Base-by-base conservation (phyloP, 1,140 invertebrate species). In the Mylabris phalerata region DNA sequence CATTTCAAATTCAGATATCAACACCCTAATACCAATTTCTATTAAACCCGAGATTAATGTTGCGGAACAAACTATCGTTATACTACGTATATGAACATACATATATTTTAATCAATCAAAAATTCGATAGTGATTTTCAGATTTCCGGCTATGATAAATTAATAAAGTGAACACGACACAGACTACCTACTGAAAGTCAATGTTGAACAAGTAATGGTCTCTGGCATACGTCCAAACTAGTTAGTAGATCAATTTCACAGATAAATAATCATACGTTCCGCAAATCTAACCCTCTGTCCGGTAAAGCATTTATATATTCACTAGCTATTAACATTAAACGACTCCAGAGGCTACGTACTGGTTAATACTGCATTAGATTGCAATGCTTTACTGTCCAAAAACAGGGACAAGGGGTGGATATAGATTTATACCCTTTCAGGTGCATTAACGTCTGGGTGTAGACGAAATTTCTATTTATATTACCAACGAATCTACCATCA, bases 171-270 rank as follows among this genome's bases (percentile, higher is more conserved):
- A 3, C 32, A 7, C 32, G 32, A 32, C 32, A 32, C 32, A 32
- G 4, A 32, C 32, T 32, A 32, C 32, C 32, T 32, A 32, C 32
- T 32, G 32, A 32, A 32, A 32, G 32, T 32, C 32, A 32, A 32
- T 32, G 7, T 32, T 32, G n/a, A 49, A 25, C 47, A 43, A 27
- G 38, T 57, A 57, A 57, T 45, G 43, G 49, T 58, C 42, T 50
- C 50, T 58, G 56, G 56, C 41, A 32, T 41, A 32, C 13, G 49
- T 58, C 56, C 56, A 58, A 51, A 11, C 41, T 32, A 46, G 48
- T 58, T 50, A 51, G n/a, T 41, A 58, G 56, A 58, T 58, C 56
- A 51, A 51, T 50, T 58, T 58, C 43, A 50, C 44, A 58, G 56
- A 58, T 58, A 58, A 51, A 45, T 45, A 51, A 51, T 50, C 39